These are phyloP conservation scores for Agelas oroides DNA, from an alignment of 37 sponge, comb jelly and placozoan genomes.

Conservation along the genomic window DNA sequence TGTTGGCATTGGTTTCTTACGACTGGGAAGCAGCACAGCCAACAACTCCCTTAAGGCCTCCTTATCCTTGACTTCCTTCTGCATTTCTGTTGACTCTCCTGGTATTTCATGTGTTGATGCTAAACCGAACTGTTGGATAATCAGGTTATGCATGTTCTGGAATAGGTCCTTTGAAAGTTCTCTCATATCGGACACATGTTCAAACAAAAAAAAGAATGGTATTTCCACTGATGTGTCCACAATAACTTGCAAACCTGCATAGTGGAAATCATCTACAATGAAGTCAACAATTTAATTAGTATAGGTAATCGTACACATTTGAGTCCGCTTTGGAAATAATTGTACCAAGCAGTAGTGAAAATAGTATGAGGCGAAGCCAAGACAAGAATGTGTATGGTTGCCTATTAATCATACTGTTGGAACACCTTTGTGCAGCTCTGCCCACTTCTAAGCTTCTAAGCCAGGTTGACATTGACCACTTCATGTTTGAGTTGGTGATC, in stretches of 20 bases:
- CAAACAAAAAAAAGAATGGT: background rate
- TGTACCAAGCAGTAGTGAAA: too few species aligned
- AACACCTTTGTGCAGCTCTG: too few species aligned
- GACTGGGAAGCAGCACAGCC: slow-evolving; percentile 1
- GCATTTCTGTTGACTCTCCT: slow-evolving; percentile 5
- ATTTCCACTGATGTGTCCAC: background rate
- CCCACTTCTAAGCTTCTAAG: too few species aligned
- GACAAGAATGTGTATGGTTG: too few species aligned
- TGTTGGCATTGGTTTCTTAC: background rate
- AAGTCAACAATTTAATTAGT: background rate
- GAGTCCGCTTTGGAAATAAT: too few species aligned
- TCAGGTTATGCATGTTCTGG: background rate
- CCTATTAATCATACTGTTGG: too few species aligned
- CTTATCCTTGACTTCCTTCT: background rate
- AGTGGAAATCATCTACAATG: background rate
- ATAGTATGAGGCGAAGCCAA: too few species aligned
- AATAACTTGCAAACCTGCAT: slow-evolving; percentile 2
- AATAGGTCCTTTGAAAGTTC: slow-evolving; percentile 2
- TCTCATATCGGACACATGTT: background rate
- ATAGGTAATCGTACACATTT: too few species aligned
- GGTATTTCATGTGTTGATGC: background rate
- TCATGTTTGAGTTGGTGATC: too few species aligned
- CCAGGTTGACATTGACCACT: too few species aligned
- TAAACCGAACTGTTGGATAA: slow-evolving; percentile 2
- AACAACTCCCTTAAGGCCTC: slow-evolving; percentile 3